These are phyloP conservation scores for Morus bassanus DNA, from an alignment of 2,797 vertebrate genomes.

Conservation along the genomic window DNA sequence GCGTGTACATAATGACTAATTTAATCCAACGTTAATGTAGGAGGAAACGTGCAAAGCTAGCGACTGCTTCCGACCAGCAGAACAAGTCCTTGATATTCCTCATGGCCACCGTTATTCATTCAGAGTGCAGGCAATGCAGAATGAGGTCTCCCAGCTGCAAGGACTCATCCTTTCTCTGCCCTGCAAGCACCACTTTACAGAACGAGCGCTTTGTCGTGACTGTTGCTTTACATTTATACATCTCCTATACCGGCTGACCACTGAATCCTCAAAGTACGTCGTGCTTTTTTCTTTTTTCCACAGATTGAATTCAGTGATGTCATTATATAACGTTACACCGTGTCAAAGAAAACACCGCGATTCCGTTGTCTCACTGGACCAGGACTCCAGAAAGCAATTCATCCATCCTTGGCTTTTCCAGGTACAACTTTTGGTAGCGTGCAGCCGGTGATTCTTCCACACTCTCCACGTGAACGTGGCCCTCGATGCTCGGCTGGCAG, in stretches of 20 bases:
- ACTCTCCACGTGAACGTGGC: neutral
- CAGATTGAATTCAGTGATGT: neutral
- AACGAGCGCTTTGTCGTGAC: neutral
- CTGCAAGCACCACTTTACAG: neutral
- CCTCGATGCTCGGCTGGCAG: too few species aligned
- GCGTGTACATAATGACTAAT: neutral
- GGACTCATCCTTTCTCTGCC: neutral
- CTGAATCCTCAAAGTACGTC: neutral
- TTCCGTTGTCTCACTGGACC: too few species aligned
- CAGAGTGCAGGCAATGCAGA: neutral
- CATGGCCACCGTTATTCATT: neutral
- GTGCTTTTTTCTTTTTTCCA: neutral
- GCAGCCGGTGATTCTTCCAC: neutral
- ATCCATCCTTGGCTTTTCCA: neutral
- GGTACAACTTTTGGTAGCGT: neutral
- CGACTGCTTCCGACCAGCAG: neutral
- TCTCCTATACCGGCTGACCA: neutral
- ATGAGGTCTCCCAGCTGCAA: neutral
- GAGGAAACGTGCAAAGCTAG: neutral
- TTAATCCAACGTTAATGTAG: neutral
- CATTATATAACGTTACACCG: neutral
- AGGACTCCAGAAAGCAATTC: neutral
- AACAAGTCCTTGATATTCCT: neutral
- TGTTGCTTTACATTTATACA: neutral
- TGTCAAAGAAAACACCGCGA: too few species aligned